Percentiles rank a stretch among this genome's conserved stretches.
Evolutionary conservation across 2,113 vertebrate genomes (phyloP).

Genomic region (Carollia perspicillata): DNA sequence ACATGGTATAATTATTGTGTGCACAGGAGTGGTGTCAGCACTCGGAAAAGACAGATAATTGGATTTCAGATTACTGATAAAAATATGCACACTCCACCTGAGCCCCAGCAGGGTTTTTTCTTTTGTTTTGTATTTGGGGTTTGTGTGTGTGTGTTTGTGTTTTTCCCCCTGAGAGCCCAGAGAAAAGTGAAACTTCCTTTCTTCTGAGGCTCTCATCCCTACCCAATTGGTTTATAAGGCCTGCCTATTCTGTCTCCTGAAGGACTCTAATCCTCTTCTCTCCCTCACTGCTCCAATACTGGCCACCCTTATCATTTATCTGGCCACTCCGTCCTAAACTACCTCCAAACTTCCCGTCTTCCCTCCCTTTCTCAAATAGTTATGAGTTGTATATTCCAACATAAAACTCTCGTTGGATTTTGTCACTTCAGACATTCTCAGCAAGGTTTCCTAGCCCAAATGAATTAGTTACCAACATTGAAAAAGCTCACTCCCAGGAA

Average conservation of each 20-base stretch:
- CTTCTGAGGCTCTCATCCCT: neutral
- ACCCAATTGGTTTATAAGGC: neutral
- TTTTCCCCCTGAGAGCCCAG: neutral
- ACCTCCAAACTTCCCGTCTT: no score
- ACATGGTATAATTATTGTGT: conserved; percentile 57
- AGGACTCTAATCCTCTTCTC: neutral
- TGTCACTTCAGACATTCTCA: neutral
- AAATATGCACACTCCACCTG: conserved; percentile 69
- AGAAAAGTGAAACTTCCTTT: neutral
- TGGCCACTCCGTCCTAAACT: neutral
- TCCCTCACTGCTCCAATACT: neutral
- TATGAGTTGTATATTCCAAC: neutral
- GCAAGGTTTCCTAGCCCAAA: neutral
- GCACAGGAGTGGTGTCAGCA: conserved; percentile 29
- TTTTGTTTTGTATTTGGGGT: neutral
- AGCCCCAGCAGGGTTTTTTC: neutral
- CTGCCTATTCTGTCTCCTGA: neutral
- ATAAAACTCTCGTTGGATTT: neutral
- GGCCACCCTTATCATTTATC: no score
- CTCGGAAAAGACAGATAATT: conserved; percentile 67
- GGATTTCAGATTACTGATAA: conserved; percentile 72
- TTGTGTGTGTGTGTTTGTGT: neutral
- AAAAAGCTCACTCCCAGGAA: neutral
- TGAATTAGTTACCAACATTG: neutral
- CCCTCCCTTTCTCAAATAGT: accelerated